Evolutionary conservation across 1,140 invertebrate genomes (phyloP), one percentile per base, ranked within the genome.

Genomic region (Dysdera silvatica): DNA sequence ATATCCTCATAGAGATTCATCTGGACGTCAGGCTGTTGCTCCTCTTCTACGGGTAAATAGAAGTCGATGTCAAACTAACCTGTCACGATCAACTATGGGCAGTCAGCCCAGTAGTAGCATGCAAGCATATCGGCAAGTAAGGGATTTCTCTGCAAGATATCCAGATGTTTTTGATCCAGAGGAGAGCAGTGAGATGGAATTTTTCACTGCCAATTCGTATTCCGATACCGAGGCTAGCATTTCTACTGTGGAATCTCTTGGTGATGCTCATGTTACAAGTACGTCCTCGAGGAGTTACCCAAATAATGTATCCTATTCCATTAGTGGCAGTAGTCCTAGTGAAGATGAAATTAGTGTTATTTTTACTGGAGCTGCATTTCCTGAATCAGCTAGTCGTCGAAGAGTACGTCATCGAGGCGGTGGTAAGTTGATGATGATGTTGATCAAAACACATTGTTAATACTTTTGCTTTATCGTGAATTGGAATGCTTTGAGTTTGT

Each of bases 301-400:
- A n/a, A n/a, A n/a, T n/a, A n/a, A 16, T 16, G 14, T 14, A 14
- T 33, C 35, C 29, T 29, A 41, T 18, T 26, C 45, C 40, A 24
- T 63, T 20, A 48, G 32, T 48, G 23, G 41, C 51, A 45, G 14
- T 8, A 63, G 61, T 24, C n/a, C n/a, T n/a, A 56, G 48, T 49
- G 61, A 63, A 23, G 61, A 63, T 49, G 61, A 63, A 63, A 63
- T 63, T 16, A 56, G 52, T 41, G 61, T 63, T 4, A 33, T 63
- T 28, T 63, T 49, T n/a, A 45, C n/a, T 10, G 49, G 40, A 49
- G 31, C 28, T 28, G 31, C 52, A 28, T n/a, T n/a, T n/a, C n/a
- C n/a, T n/a, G n/a, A n/a, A n/a, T n/a, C n/a, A n/a, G n/a, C n/a
- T n/a, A n/a, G n/a, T n/a, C n/a, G n/a, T n/a, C n/a, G n/a, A n/a